phyloP scores from a whole-genome alignment of 2,888 invertebrate species.

The Acrocyrtus sp. region DNA sequence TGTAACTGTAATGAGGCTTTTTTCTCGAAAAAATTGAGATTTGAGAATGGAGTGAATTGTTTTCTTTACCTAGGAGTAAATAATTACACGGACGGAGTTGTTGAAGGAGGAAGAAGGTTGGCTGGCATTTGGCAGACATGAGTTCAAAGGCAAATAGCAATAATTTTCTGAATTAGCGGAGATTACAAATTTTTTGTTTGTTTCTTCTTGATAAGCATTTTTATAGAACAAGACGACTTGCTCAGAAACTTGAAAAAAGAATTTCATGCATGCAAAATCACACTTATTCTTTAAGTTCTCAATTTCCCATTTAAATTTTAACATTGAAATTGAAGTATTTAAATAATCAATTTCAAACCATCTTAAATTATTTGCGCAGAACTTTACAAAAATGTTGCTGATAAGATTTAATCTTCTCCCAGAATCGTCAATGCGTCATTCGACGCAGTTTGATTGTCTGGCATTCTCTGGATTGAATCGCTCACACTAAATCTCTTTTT shows the following conservation, averaged over 20 bases:
- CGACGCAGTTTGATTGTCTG: too few relatives aligned
- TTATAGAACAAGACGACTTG: not conserved
- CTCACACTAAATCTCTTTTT: too few relatives aligned
- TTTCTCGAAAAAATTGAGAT: not conserved
- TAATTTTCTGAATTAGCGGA: constrained; percentile 16
- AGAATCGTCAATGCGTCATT: too few relatives aligned
- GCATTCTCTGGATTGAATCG: too few relatives aligned
- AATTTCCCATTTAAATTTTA: not conserved
- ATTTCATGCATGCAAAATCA: not conserved
- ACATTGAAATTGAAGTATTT: not conserved
- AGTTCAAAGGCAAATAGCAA: not conserved
- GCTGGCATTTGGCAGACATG: not conserved
- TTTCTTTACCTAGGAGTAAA: not conserved
- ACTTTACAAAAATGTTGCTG: too few relatives aligned
- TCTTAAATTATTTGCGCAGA: not conserved
- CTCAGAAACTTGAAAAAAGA: not conserved
- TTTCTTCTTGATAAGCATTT: not conserved
- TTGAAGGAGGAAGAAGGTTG: not conserved
- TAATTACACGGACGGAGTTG: not conserved
- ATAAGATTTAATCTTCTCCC: too few relatives aligned
- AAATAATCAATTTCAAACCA: not conserved
- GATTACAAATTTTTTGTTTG: constrained; percentile 7
- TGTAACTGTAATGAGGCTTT: constrained; percentile 11
- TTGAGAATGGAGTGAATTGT: not conserved
- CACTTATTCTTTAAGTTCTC: not conserved